Percentiles rank a stretch among this genome's conserved stretches.
phyloP scores from a whole-genome alignment of 2,113 vertebrate species.

The Leiothrix lutea region DNA sequence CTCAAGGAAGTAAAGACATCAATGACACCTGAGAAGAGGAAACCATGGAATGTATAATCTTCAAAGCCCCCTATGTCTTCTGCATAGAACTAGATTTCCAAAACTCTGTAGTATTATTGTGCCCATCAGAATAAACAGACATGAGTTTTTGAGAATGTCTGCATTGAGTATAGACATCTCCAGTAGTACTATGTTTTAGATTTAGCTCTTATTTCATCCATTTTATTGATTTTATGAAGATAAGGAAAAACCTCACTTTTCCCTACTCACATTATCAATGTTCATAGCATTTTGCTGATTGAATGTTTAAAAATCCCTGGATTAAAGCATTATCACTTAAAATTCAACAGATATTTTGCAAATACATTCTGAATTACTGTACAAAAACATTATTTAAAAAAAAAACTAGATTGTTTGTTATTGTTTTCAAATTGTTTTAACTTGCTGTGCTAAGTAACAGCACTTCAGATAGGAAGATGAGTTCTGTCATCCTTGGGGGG shows the following conservation, averaged over 20 bases:
- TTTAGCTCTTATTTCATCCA: neutral
- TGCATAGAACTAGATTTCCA: neutral
- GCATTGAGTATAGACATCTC: neutral
- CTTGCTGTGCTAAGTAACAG: neutral
- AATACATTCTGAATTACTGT: neutral
- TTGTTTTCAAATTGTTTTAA: constrained; percentile 22
- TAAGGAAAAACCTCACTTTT: neutral
- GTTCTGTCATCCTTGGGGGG: neutral
- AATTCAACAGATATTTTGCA: neutral
- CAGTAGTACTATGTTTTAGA: neutral
- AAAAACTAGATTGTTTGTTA: neutral
- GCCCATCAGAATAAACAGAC: neutral
- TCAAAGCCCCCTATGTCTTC: neutral
- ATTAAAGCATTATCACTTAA: neutral
- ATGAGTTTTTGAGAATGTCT: neutral
- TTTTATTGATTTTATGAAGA: neutral
- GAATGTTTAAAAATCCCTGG: neutral
- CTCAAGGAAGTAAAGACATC: neutral
- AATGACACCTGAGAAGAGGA: neutral
- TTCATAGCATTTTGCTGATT: neutral
- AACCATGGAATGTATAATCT: neutral
- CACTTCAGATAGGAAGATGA: neutral
- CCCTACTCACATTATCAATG: neutral
- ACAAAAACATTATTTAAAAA: neutral
- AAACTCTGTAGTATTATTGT: neutral